Conservation (phyloP, 2,888 invertebrate species). For the Ryuthela nishihirai region DNA sequence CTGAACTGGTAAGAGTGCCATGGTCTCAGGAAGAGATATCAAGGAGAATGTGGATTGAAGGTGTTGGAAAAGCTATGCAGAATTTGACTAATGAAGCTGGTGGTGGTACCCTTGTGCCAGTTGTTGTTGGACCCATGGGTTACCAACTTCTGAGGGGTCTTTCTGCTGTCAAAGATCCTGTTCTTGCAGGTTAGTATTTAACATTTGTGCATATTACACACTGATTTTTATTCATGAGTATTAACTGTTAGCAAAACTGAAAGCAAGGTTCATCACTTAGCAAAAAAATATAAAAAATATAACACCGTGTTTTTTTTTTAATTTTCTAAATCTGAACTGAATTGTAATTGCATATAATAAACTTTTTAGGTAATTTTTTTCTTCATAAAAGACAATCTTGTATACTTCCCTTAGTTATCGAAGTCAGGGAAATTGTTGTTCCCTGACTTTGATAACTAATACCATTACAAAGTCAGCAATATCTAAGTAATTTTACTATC, state of each 20-base stretch:
- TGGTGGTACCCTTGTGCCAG: constrained; percentile 33
- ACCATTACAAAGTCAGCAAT: too few species aligned
- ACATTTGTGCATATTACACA: neutral
- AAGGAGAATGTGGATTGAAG: constrained; percentile 37
- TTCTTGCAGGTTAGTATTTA: constrained; percentile 18
- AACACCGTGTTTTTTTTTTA: too few species aligned
- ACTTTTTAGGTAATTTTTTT: too few species aligned
- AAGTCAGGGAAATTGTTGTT: too few species aligned
- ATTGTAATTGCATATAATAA: too few species aligned
- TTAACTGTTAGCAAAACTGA: neutral
- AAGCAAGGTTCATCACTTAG: too few species aligned
- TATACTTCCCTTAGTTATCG: too few species aligned
- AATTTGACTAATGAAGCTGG: constrained; percentile 32
- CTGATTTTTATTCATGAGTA: neutral
- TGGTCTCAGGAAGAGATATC: constrained; percentile 37
- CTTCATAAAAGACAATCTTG: too few species aligned
- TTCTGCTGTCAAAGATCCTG: constrained; percentile 32
- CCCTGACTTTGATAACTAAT: too few species aligned
- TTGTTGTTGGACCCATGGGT: constrained; percentile 35
- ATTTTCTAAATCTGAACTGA: too few species aligned
- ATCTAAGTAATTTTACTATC: too few species aligned
- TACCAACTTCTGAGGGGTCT: constrained; percentile 31
- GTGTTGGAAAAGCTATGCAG: constrained; percentile 38
- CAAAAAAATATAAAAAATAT: too few species aligned
- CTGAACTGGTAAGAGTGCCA: constrained; percentile 36